phyloP scores from a whole-genome alignment of 2,888 invertebrate genomes.

The Merodon equestris region DNA sequence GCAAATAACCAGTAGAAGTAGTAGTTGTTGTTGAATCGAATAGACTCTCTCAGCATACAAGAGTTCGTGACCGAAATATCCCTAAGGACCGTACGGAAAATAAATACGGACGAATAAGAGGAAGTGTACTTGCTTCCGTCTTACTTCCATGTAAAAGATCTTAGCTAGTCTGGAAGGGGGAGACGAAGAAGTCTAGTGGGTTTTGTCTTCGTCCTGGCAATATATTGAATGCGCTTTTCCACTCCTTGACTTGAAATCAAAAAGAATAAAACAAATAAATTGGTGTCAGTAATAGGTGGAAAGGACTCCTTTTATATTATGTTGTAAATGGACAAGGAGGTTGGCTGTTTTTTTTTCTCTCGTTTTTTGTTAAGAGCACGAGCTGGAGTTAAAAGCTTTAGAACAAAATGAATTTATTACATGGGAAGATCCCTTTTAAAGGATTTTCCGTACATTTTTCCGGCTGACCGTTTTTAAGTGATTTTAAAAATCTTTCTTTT shows the following conservation, averaged over 20 bases:
- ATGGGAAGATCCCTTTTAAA: too few species aligned
- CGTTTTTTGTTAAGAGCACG: too few species aligned
- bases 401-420: too few species aligned
- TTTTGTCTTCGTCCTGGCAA: constrained; percentile 13
- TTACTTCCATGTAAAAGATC: too few species aligned
- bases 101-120: neutral
- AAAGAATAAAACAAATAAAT: constrained; percentile 29
- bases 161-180: neutral
- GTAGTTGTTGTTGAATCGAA: neutral
- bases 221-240: constrained; percentile 9
- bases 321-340: too few species aligned
- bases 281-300: constrained; percentile 26
- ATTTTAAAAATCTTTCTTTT: constrained; percentile 1
- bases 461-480: neutral
- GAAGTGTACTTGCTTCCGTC: neutral
- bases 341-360: too few species aligned
- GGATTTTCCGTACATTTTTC: too few species aligned
- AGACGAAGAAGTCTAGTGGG: constrained; percentile 3
- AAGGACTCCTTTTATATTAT: constrained; percentile 15
- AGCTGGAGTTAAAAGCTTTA: too few species aligned
- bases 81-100: neutral
- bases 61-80: constrained; percentile 53
- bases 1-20: neutral
- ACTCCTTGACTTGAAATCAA: constrained; percentile 3
- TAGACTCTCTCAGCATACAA: constrained; percentile 30